phyloP scores from a whole-genome alignment of 2,888 invertebrate species.

The Coelopa pilipes region DNA sequence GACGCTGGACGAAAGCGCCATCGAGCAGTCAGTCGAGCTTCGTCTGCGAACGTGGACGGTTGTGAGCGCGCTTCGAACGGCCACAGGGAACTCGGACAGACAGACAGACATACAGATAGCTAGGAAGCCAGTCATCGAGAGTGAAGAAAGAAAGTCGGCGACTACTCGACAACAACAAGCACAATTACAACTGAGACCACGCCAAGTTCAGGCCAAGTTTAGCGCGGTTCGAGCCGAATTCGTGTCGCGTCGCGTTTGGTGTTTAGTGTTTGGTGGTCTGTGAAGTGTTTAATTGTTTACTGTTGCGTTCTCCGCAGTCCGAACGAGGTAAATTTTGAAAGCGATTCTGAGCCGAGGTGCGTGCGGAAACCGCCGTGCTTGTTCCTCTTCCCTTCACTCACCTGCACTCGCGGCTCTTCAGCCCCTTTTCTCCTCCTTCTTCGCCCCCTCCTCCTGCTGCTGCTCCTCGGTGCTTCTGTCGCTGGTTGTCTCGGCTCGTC shows the following conservation, averaged over 20 bases:
- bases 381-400: too few species aligned
- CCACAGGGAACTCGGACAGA: too few species aligned
- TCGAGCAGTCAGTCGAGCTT: slow-evolving; percentile 47
- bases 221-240: slow-evolving; percentile 9
- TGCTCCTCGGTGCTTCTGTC: neutral
- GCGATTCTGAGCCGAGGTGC: slow-evolving; percentile 11
- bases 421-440: too few species aligned
- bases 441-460: too few species aligned
- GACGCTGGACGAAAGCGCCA: slow-evolving; percentile 43
- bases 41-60: slow-evolving; percentile 43
- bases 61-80: slow-evolving; percentile 13
- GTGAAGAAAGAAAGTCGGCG: neutral
- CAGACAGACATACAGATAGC: too few species aligned
- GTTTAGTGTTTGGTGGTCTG: too few species aligned
- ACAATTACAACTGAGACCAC: neutral
- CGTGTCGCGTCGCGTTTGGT: neutral
- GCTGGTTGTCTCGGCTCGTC: neutral
- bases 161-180: too few species aligned
- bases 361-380: slow-evolving; percentile 16
- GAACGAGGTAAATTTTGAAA: slow-evolving; percentile 10
- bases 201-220: neutral
- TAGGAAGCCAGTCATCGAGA: neutral
- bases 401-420: too few species aligned
- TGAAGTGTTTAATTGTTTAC: slow-evolving; percentile 1
- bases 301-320: neutral